Evolutionary conservation across 2,797 vertebrate genomes (phyloP).

Genomic region (Xenops minutus): DNA sequence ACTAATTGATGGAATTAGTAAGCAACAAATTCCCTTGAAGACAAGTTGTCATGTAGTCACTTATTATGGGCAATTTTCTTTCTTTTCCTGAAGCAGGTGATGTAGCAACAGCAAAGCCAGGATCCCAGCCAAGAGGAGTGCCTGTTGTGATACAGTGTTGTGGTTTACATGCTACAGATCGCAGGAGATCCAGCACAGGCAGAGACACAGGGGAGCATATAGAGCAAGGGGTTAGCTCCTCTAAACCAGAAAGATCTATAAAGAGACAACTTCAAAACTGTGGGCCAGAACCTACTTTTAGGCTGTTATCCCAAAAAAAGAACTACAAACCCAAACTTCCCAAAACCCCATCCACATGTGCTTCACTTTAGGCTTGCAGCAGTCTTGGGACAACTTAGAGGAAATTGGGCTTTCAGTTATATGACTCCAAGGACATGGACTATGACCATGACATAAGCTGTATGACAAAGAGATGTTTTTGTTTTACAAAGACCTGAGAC

Average conservation of each 20-base stretch:
- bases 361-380: background rate
- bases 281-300: background rate
- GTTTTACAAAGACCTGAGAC: background rate
- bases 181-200: background rate
- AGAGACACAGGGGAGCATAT: background rate
- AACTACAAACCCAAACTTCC: background rate
- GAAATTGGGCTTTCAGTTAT: background rate
- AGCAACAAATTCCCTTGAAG: slow-evolving; percentile 27
- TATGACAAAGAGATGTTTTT: background rate
- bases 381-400: background rate
- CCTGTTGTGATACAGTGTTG: background rate
- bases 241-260: background rate
- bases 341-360: background rate
- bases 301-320: background rate
- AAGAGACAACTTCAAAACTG: background rate
- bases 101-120: background rate
- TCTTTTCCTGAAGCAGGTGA: background rate
- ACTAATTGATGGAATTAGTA: slow-evolving; percentile 45
- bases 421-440: background rate
- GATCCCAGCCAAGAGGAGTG: background rate
- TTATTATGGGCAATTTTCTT: background rate
- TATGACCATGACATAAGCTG: background rate
- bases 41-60: background rate
- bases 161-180: background rate
- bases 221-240: background rate